Conservation (phyloP, 2,797 vertebrate species). For the Enteromius afrohamiltoni region DNA sequence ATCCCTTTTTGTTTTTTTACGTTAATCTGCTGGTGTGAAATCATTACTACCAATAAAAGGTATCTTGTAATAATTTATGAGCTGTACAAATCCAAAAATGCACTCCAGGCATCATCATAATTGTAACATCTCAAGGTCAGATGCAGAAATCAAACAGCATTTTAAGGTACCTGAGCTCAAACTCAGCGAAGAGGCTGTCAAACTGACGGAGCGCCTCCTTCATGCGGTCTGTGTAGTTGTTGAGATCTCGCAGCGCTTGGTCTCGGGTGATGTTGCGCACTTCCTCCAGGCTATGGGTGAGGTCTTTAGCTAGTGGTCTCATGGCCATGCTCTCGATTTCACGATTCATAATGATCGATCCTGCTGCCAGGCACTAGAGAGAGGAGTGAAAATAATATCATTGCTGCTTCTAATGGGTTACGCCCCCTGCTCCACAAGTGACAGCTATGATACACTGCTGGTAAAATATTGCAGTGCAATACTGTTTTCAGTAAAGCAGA, state of each 20-base stretch:
- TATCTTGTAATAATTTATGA: neutral
- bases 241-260: slow-evolving; percentile 94
- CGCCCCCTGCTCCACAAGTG: neutral
- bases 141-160: slow-evolving; percentile 12
- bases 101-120: neutral
- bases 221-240: slow-evolving; percentile 93
- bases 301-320: slow-evolving; percentile 94
- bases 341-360: slow-evolving; percentile 99
- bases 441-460: slow-evolving; percentile 1
- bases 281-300: slow-evolving; percentile 94
- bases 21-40: neutral
- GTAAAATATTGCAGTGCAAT: neutral
- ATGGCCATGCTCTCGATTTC: slow-evolving; percentile 99
- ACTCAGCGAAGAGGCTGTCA: slow-evolving; percentile 95
- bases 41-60: neutral
- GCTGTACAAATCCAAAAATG: too few species aligned
- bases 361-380: slow-evolving; percentile 92
- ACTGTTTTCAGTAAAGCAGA: neutral
- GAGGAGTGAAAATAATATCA: neutral
- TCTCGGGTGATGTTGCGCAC: slow-evolving; percentile 92
- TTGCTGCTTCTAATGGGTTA: neutral
- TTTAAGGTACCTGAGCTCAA: slow-evolving; percentile 89
- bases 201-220: slow-evolving; percentile 91
- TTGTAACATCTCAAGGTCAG: neutral
- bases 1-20: neutral